Evolutionary conservation across 1,140 invertebrate genomes (phyloP).

Genomic region (Eumeta japonica): DNA sequence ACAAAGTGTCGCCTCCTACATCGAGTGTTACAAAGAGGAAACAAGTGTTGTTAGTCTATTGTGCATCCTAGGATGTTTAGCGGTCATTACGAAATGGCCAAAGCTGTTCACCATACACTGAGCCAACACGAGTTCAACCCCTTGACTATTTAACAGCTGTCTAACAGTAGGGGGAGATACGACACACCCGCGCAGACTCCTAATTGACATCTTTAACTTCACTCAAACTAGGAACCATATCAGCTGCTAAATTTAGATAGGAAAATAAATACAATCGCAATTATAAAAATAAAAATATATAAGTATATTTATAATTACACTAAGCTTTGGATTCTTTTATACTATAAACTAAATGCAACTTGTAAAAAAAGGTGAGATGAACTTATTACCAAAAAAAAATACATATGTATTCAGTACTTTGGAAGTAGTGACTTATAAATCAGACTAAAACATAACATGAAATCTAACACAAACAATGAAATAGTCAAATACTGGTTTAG

Average conservation of each 20-base stretch:
- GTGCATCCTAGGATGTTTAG: no score
- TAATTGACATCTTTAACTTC: slow-evolving; percentile 60
- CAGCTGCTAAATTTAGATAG: slow-evolving; percentile 57
- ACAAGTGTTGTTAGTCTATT: not conserved
- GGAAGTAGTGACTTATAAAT: slow-evolving; percentile 42
- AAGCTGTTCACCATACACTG: no score
- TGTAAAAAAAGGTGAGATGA: slow-evolving; percentile 36
- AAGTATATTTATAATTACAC: slow-evolving; percentile 46
- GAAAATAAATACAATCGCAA: slow-evolving; percentile 45
- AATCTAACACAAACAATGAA: slow-evolving; percentile 53
- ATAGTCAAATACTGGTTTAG: slow-evolving; percentile 57
- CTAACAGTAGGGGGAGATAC: no score
- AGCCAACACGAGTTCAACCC: no score
- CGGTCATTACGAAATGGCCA: no score
- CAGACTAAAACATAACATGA: slow-evolving; percentile 37
- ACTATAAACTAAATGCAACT: slow-evolving; percentile 58
- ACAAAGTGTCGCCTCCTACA: slow-evolving; percentile 55
- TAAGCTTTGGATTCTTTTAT: slow-evolving; percentile 58
- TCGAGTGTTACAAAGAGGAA: not conserved
- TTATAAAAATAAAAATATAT: no score
- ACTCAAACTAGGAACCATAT: slow-evolving; percentile 59
- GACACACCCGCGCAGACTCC: slow-evolving; percentile 51
- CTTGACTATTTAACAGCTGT: no score
- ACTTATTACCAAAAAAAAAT: slow-evolving; percentile 37
- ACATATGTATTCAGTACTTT: slow-evolving; percentile 53